phyloP scores from a whole-genome alignment of 2,113 vertebrate species.

The Porphyrio hochstetteri region DNA sequence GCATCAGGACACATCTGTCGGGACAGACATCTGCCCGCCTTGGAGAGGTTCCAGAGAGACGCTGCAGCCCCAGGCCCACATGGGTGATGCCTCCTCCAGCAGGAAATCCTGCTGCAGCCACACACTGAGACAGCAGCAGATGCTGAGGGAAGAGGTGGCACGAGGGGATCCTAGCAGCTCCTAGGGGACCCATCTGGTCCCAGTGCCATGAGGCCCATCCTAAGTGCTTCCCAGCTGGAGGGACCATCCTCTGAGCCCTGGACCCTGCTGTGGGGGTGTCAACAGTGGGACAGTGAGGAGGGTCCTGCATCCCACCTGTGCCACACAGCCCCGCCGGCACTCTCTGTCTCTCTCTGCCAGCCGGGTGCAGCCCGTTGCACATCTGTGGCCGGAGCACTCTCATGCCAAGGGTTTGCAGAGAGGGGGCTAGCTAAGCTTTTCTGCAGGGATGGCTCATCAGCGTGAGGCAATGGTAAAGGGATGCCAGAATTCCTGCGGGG shows the following conservation, averaged over 20 bases:
- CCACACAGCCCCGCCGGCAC: not conserved
- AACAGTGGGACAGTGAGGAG: not conserved
- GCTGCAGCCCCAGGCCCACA: too few relatives aligned
- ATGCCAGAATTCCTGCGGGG: too few relatives aligned
- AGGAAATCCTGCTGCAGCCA: too few relatives aligned
- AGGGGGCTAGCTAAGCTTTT: not conserved
- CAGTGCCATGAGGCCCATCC: not conserved
- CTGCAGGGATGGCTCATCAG: too few relatives aligned
- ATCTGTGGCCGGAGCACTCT: not conserved
- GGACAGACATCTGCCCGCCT: not conserved
- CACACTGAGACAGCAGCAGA: too few relatives aligned
- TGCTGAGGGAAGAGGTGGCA: too few relatives aligned
- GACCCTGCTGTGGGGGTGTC: not conserved
- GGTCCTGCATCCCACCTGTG: accelerated
- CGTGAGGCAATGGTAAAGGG: not conserved
- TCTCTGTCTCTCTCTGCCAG: not conserved
- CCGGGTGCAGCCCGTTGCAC: not conserved
- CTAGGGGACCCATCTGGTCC: too few relatives aligned
- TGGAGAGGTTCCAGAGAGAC: not conserved
- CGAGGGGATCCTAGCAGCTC: not conserved
- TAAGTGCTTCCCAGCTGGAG: not conserved
- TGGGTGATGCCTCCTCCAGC: too few relatives aligned
- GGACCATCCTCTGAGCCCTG: too few relatives aligned
- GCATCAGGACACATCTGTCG: too few relatives aligned
- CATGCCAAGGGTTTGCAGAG: accelerated